A percentile compares a stretch with the other conserved stretches of the same genome.
Conservation (phyloP, 2,113 vertebrate species). For the Calyptommatus sinebrachiatus region DNA sequence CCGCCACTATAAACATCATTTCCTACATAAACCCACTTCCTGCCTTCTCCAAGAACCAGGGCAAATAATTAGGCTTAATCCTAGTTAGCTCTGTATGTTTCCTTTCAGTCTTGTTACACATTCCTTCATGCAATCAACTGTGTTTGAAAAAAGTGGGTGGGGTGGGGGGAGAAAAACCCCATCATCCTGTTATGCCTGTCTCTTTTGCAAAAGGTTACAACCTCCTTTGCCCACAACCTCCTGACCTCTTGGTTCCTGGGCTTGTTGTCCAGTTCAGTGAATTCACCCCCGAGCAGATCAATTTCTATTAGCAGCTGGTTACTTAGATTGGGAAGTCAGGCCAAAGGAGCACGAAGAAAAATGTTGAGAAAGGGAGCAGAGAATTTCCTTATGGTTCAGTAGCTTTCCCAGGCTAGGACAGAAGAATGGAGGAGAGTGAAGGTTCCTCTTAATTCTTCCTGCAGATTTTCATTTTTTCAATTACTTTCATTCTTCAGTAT, state of each 20-base stretch:
- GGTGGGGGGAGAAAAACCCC: slow-evolving; percentile 36
- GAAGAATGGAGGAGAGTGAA: too few species aligned
- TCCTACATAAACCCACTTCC: slow-evolving; percentile 43
- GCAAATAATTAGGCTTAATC: slow-evolving; percentile 68
- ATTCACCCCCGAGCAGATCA: slow-evolving; percentile 30
- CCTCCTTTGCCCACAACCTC: slow-evolving; percentile 68
- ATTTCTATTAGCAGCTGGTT: slow-evolving; percentile 36
- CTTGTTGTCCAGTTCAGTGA: slow-evolving; percentile 32
- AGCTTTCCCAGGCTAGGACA: too few species aligned
- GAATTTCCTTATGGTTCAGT: neutral
- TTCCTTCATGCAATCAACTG: slow-evolving; percentile 55
- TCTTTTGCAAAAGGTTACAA: slow-evolving; percentile 76
- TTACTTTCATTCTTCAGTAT: too few species aligned
- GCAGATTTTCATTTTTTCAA: too few species aligned
- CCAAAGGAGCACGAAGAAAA: neutral
- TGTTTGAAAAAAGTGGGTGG: slow-evolving; percentile 32
- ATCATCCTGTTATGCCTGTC: slow-evolving; percentile 72
- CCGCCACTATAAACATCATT: slow-evolving; percentile 15
- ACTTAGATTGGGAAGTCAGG: slow-evolving; percentile 52
- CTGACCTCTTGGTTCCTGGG: slow-evolving; percentile 51
- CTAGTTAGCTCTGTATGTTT: slow-evolving; percentile 61
- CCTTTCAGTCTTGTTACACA: slow-evolving; percentile 65
- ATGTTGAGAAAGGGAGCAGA: neutral
- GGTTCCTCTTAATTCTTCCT: too few species aligned
- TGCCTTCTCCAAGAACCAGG: slow-evolving; percentile 23